These are phyloP conservation scores for Podabrus alpinus DNA, from an alignment of 2,888 invertebrate species.

Conservation along the genomic window DNA sequence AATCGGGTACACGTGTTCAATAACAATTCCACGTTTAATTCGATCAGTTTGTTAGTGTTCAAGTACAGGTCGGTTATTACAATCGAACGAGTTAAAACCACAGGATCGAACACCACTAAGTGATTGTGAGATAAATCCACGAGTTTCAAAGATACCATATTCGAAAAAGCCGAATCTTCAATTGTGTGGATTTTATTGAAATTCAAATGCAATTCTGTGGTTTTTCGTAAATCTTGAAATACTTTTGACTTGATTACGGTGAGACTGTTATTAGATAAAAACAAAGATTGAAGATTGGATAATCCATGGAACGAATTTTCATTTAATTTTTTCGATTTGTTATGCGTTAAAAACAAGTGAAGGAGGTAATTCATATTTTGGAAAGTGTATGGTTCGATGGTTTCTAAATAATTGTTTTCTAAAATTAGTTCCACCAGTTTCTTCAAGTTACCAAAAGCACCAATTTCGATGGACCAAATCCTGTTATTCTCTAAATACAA, in stretches of 20 bases:
- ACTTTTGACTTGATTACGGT: neutral
- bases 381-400: neutral
- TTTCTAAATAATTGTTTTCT: neutral
- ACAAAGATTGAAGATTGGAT: neutral
- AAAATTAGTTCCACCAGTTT: neutral
- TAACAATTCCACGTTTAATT: neutral
- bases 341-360: neutral
- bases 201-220: neutral
- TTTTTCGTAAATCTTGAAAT: constrained; percentile 1
- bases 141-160: neutral
- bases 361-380: neutral
- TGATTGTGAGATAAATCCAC: neutral
- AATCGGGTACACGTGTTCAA: neutral
- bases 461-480: neutral
- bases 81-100: neutral
- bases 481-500: neutral
- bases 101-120: neutral
- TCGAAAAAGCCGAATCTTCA: neutral
- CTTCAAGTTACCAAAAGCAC: neutral
- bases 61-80: neutral
- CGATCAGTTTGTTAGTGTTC: neutral
- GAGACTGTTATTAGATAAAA: neutral
- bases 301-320: neutral
- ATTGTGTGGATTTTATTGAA: neutral
- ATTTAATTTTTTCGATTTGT: neutral